Conservation (phyloP, 2,113 vertebrate genomes). For the Poeciliopsis prolifica region DNA sequence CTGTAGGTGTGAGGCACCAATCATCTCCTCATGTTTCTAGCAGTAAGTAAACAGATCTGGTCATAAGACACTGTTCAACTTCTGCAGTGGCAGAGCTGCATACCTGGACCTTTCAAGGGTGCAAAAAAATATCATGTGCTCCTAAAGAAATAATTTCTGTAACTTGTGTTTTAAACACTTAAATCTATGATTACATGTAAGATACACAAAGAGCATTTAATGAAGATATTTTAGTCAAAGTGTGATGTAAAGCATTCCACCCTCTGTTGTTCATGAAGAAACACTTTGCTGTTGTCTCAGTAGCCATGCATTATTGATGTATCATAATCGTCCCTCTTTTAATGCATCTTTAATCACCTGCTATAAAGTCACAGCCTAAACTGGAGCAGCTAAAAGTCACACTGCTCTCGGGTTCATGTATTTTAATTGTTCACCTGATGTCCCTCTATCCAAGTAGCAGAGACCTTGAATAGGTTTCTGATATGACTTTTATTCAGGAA, state of each 20-base stretch:
- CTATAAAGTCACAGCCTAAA: constrained; percentile 48
- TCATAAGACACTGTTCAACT: background rate
- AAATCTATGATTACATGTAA: constrained; percentile 37
- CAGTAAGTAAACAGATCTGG: constrained; percentile 2
- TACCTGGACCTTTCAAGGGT: background rate
- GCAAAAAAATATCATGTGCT: background rate
- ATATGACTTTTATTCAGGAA: background rate
- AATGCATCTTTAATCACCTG: constrained; percentile 72
- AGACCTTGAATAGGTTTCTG: background rate
- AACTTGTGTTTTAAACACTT: constrained; percentile 17
- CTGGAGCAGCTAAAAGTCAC: constrained; percentile 37
- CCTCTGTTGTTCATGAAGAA: constrained; percentile 49
- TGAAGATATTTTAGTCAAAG: constrained; percentile 56
- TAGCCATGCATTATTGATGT: constrained; percentile 77
- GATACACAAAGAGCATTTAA: constrained; percentile 38
- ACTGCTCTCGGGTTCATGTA: background rate
- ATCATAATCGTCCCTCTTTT: constrained; percentile 69
- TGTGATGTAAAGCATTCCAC: constrained; percentile 63
- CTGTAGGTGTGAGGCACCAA: background rate
- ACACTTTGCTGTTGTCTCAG: constrained; percentile 65
- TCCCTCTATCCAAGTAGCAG: constrained; percentile 7
- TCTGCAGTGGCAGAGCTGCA: background rate
- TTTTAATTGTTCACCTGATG: constrained; percentile 17
- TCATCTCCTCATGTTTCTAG: background rate
- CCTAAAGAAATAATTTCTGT: background rate